Base-by-base conservation (phyloP, 1,140 invertebrate species). In the Drosophila bocqueti region DNA sequence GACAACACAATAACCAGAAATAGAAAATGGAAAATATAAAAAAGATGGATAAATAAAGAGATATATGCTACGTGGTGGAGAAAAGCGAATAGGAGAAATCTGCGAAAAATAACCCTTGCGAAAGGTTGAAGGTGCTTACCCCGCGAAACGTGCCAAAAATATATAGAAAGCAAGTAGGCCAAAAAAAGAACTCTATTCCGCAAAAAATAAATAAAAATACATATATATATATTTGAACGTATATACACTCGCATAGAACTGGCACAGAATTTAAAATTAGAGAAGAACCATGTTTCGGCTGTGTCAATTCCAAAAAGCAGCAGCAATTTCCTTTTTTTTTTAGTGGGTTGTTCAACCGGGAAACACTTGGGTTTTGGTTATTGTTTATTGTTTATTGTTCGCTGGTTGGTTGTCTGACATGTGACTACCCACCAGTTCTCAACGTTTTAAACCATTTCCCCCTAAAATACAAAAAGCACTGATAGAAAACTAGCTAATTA, bases 91-190 rank as follows among this genome's bases (percentile, higher is more conserved):
- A 57, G 16, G 38, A 29, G 29, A 42, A 29, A n/a, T 31, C 21
- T 15, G 15, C 15, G 13, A 52, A 65, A 65, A 60, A 60, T 45
- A 72, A 71, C 36, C 69, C 52, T 42, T 61, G 16, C 34, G 15
- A 72, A 72, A 72, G 68, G 66, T 72, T 72, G 40, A 72, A 71
- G 66, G 68, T 72, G 40, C 65, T 43, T 55, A 49, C 24, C 47
- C 26, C 15, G 55, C 63, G 54, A 67, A 76, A 76, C 43, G 36
- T 61, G 49, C 75, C 64, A 77, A 77, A 77, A 77, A 77, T 77
- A 77, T 74, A 45, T 29, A 24, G 26, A 58, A 16, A 47, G 38
- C 61, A 65, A 67, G 10, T 47, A 63, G 45, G 65, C 38, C 65
- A 68, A 65, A 42, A 68, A 50, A 67, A 67, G 36, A 68, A 31